Percentiles rank a stretch among this genome's conserved stretches.
phyloP scores from a whole-genome alignment of 2,888 invertebrate species.

The Scelioninae gen. 1 region DNA sequence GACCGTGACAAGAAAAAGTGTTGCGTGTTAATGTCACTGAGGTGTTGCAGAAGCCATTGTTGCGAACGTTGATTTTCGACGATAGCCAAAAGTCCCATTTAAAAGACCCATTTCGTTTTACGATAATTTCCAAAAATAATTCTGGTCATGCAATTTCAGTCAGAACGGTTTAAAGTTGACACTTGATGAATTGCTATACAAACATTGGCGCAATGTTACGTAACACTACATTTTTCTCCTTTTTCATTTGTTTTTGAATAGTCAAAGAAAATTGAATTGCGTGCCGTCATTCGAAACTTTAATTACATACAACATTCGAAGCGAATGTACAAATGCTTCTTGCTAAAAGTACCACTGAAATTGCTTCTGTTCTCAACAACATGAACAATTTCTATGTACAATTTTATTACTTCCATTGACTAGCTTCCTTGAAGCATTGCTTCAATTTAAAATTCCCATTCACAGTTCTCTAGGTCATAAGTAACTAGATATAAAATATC shows the following conservation, averaged over 20 bases:
- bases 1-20: constrained; percentile 50
- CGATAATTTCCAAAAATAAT: background rate
- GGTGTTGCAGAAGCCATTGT: constrained; percentile 43
- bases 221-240: no score
- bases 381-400: constrained; percentile 29
- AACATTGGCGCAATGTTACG: no score
- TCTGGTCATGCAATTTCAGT: constrained; percentile 5
- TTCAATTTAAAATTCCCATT: constrained; percentile 10
- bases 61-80: constrained; percentile 36
- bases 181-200: no score
- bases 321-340: constrained; percentile 2
- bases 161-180: no score
- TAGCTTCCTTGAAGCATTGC: constrained; percentile 16
- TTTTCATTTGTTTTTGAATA: constrained; percentile 6
- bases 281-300: constrained; percentile 23
- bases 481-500: no score
- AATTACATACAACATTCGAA: constrained; percentile 33
- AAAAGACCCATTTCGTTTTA: constrained; percentile 12
- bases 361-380: constrained; percentile 36
- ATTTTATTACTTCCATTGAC: constrained; percentile 42
- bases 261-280: constrained; percentile 28
- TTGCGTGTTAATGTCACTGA: constrained; percentile 58
- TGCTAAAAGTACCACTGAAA: constrained; percentile 7
- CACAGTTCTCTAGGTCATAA: no score
- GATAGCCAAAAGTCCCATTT: no score